Base-by-base conservation (phyloP, 2,888 invertebrate genomes). In the Drosophila meridiana region DNA sequence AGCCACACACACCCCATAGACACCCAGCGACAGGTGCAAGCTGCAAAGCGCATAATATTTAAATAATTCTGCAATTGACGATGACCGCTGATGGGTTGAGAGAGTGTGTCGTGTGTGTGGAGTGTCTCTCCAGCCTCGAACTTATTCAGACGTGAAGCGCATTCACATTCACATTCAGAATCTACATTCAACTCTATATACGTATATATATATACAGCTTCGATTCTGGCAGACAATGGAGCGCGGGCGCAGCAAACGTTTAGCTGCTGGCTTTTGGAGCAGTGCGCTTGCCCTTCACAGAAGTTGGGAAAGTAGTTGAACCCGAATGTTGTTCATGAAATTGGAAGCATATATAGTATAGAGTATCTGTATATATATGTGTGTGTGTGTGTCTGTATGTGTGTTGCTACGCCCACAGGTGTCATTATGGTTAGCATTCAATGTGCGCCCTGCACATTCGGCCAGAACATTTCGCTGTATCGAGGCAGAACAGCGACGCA, bases 71-170 rank as follows among this genome's bases (percentile, higher is more conserved):
- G 83, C 76, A 69, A 53, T 75, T 55, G 66, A 63, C 38, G 73
- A 59, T 74, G 71, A 73, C 72, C 76, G 69, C 73, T 73, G 69
- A 28, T 38, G 55, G 28, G 14, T 1, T 28, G 28, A 40, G 40
- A 36, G 40, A 13, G 34, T 52, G 14, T 32, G 48, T 1, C 14
- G 14, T 48, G 48, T 13, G 26, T 26, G 61, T 67, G 75, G 68
- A 50, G 72, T 62, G 63, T 59, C 38, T 58, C 69, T 75, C 73
- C 80, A 89, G 89, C 83, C 82, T 83, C 84, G 82, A 82, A 84
- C 77, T 88, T 82, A 87, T 83, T 87, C 87, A 88, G 69, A 84
- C 90, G 87, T 87, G 89, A 90, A 80, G 83, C 84, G 73, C 80
- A 82, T 78, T 67, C 80, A 66, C 64, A 80, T 70, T 47, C 47